phyloP scores from a whole-genome alignment of 2,888 invertebrate species.

The Scaptomyza tumidula region DNA sequence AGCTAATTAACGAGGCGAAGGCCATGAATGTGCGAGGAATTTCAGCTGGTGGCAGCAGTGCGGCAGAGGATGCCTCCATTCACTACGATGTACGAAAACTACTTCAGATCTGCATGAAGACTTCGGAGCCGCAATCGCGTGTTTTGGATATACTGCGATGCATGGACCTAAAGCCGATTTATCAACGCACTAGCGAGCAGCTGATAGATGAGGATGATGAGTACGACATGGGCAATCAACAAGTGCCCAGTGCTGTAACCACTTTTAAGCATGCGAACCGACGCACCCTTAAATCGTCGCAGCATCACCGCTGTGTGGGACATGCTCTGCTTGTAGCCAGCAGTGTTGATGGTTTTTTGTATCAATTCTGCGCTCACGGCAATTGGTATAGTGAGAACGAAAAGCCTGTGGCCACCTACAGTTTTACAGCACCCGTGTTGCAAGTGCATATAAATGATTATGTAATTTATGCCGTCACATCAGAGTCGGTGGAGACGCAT shows the following conservation, averaged over 20 bases:
- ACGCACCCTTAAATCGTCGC: slow-evolving; percentile 85
- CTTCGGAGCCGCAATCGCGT: slow-evolving; percentile 80
- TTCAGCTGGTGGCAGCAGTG: slow-evolving; percentile 50
- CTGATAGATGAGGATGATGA: slow-evolving; percentile 72
- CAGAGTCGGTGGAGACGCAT: slow-evolving; percentile 91
- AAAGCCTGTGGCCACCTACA: slow-evolving; percentile 88
- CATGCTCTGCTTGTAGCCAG: slow-evolving; percentile 82
- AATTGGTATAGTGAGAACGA: slow-evolving; percentile 85
- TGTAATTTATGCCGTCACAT: slow-evolving; percentile 90
- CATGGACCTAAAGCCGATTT: slow-evolving; percentile 83
- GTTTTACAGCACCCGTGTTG: slow-evolving; percentile 89
- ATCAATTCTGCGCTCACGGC: slow-evolving; percentile 87
- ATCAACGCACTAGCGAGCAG: slow-evolving; percentile 73
- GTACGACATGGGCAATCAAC: slow-evolving; percentile 82
- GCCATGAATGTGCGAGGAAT: slow-evolving; percentile 84
- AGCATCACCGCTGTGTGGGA: slow-evolving; percentile 86
- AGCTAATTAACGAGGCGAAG: slow-evolving; percentile 83
- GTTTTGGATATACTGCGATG: slow-evolving; percentile 83
- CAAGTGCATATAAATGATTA: slow-evolving; percentile 88
- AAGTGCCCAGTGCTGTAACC: slow-evolving; percentile 78
- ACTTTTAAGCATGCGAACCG: slow-evolving; percentile 76
- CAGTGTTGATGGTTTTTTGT: slow-evolving; percentile 90
- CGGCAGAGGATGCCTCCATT: slow-evolving; percentile 74
- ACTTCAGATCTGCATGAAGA: slow-evolving; percentile 82
- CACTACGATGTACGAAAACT: slow-evolving; percentile 83